Percentiles rank a stretch among this genome's conserved stretches.
These are phyloP conservation scores for Drosophila borealis DNA, from an alignment of 2,888 invertebrate species.

Conservation along the genomic window DNA sequence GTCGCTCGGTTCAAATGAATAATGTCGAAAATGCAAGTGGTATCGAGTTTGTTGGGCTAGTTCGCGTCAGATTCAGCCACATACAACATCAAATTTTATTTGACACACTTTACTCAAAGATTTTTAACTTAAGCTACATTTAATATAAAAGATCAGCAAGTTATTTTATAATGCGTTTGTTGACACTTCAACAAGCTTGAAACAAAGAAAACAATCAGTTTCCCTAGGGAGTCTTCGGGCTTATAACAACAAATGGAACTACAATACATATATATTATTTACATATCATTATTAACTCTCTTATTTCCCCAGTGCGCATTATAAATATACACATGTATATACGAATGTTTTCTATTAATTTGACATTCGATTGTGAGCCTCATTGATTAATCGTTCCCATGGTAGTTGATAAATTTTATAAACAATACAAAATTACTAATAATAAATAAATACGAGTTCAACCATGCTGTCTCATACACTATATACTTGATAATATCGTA, in stretches of 20 bases:
- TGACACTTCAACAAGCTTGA: neutral
- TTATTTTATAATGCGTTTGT: neutral
- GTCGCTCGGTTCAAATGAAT: too few species aligned
- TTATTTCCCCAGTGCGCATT: slow-evolving; percentile 26
- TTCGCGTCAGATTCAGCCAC: too few species aligned
- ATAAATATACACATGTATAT: neutral
- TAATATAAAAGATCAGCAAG: neutral
- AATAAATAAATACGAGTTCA: slow-evolving; percentile 4
- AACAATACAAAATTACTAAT: slow-evolving; percentile 23
- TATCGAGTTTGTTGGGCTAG: too few species aligned
- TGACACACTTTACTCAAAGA: too few species aligned
- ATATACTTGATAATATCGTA: neutral
- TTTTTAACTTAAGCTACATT: too few species aligned
- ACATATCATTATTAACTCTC: neutral
- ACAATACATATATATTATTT: neutral
- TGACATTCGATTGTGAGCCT: slow-evolving; percentile 43
- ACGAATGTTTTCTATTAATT: slow-evolving; percentile 28
- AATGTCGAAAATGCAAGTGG: too few species aligned
- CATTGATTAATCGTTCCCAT: slow-evolving; percentile 54
- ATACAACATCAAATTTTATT: too few species aligned
- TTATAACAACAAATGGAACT: neutral
- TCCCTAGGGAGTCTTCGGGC: neutral
- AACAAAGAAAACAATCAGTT: neutral
- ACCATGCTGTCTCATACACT: neutral
- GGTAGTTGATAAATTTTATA: slow-evolving; percentile 38